Percentiles rank a stretch among this genome's conserved stretches.
These are phyloP conservation scores for Willisornis vidua DNA, from an alignment of 2,113 vertebrate genomes.

Conservation along the genomic window DNA sequence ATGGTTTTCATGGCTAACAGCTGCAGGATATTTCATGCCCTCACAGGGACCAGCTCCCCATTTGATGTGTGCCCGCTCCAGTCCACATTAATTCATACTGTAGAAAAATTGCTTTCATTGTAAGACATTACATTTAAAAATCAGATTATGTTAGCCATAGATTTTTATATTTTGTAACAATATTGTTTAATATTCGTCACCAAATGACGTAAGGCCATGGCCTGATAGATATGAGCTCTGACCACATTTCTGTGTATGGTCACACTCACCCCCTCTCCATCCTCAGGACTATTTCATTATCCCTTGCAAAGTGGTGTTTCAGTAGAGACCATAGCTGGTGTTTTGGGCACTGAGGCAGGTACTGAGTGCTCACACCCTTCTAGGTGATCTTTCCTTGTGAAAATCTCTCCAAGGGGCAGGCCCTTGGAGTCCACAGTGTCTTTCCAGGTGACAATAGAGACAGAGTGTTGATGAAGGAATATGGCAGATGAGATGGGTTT, in stretches of 20 bases:
- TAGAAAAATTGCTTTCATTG: neutral
- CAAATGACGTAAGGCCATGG: neutral
- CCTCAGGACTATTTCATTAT: neutral
- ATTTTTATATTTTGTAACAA: neutral
- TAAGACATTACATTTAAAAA: neutral
- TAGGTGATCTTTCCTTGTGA: neutral
- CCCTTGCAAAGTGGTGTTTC: neutral
- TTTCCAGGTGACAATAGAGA: neutral
- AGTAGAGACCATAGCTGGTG: neutral
- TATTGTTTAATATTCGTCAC: neutral
- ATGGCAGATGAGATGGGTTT: neutral
- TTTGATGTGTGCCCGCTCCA: neutral
- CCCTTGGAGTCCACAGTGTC: neutral
- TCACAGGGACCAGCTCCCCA: too few relatives aligned
- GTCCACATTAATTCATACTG: neutral
- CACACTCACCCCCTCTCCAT: neutral
- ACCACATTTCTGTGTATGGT: neutral
- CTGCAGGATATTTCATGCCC: neutral
- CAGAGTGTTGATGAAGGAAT: neutral
- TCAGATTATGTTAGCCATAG: neutral
- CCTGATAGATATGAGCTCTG: neutral
- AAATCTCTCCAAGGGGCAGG: neutral
- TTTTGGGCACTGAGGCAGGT: neutral
- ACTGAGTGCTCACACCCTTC: neutral
- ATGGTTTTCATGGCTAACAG: neutral